These are phyloP conservation scores for Drosophila infuscata DNA, from an alignment of 2,888 invertebrate genomes.

Conservation along the genomic window DNA sequence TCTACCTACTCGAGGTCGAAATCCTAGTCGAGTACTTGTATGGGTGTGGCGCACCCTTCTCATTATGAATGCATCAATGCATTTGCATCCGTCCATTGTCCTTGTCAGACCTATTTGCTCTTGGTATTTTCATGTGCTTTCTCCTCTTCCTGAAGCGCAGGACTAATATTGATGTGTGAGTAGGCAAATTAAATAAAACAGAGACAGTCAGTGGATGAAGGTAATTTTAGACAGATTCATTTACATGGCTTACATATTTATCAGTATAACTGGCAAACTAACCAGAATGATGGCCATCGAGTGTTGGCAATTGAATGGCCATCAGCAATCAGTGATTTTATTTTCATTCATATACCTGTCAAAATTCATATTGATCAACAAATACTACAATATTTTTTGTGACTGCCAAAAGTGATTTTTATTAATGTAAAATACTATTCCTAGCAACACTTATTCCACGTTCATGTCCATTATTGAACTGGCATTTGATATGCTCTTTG, in stretches of 20 bases:
- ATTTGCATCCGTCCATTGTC: conserved; percentile 62
- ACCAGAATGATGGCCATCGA: conserved; percentile 16
- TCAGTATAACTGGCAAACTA: conserved; percentile 18
- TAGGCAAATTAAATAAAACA: conserved; percentile 9
- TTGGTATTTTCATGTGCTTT: conserved; percentile 12
- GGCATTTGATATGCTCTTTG: background rate
- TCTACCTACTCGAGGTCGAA: background rate
- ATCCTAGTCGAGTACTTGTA: background rate
- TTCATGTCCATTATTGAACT: background rate
- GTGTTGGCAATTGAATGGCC: conserved; percentile 24
- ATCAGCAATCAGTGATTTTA: background rate
- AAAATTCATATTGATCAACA: background rate
- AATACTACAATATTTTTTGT: background rate
- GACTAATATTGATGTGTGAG: conserved; percentile 47
- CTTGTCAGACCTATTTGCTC: conserved; percentile 41
- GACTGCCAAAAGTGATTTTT: background rate
- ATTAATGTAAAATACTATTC: background rate
- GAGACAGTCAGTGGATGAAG: conserved; percentile 8
- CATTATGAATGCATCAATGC: conserved; percentile 72
- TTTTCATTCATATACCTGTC: background rate
- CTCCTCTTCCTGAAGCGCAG: conserved; percentile 28
- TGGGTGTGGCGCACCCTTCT: conserved; percentile 25
- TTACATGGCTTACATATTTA: conserved; percentile 41
- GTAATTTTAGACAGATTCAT: conserved; percentile 17
- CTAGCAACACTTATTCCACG: background rate